A percentile compares a stretch with the other conserved stretches of the same genome.
These are phyloP conservation scores for Ophioderma brevispina DNA, from an alignment of 35 echinoderm and acorn worm species.

Conservation along the genomic window DNA sequence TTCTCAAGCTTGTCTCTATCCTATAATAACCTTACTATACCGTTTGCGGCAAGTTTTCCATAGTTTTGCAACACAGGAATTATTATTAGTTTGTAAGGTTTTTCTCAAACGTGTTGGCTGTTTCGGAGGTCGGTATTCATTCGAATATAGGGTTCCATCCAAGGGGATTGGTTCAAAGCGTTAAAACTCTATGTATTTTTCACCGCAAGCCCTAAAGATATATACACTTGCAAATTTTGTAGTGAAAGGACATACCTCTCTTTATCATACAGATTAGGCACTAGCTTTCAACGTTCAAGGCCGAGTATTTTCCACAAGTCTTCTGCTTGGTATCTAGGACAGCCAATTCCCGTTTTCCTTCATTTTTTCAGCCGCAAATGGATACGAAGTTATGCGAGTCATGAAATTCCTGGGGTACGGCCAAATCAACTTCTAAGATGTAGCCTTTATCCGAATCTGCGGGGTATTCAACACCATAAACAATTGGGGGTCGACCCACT, in stretches of 20 bases:
- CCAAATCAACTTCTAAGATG: neutral
- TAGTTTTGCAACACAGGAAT: neutral
- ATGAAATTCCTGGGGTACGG: neutral
- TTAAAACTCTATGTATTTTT: neutral
- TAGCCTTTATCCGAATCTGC: neutral
- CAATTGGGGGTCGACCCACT: neutral
- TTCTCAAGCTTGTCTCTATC: neutral
- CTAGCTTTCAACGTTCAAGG: neutral
- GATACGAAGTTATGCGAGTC: neutral
- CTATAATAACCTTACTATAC: slow-evolving; percentile 2
- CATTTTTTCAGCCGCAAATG: neutral
- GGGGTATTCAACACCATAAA: neutral
- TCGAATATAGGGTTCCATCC: neutral
- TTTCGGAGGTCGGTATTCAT: slow-evolving; percentile 16
- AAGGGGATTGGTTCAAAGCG: neutral
- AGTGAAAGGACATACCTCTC: neutral
- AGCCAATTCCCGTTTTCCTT: neutral
- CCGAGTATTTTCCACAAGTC: neutral
- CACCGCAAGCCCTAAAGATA: neutral
- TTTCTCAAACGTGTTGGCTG: neutral
- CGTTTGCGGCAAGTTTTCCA: neutral
- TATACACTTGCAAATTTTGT: neutral
- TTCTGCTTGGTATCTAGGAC: neutral
- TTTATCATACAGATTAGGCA: neutral
- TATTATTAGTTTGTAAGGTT: neutral